Percentiles rank a stretch among this genome's conserved stretches.
Conservation (phyloP, 2,888 invertebrate genomes). For the Lycaena phlaeas region DNA sequence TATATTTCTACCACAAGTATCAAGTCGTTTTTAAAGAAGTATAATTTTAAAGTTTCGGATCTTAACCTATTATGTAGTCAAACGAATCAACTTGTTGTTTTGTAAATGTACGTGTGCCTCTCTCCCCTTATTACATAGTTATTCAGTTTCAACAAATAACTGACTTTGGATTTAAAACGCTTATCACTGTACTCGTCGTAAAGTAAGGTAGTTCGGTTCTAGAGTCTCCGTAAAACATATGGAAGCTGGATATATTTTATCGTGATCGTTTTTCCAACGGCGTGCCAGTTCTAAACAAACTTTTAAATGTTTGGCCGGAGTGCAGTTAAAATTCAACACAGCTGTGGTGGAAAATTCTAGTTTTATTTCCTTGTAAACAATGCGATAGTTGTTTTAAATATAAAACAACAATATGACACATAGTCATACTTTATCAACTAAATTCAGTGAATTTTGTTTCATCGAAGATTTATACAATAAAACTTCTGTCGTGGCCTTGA, state of each 20-base stretch:
- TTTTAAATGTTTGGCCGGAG: slow-evolving; percentile 19
- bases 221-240: slow-evolving; percentile 1
- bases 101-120: no score
- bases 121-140: no score
- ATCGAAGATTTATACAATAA: neutral
- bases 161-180: no score
- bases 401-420: neutral
- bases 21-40: no score
- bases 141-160: no score
- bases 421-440: neutral
- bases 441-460: neutral
- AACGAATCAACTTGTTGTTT: no score
- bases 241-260: slow-evolving; percentile 11
- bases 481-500: no score
- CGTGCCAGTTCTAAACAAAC: slow-evolving; percentile 19
- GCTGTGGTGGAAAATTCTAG: slow-evolving; percentile 16
- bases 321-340: slow-evolving; percentile 19
- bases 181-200: neutral
- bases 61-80: no score
- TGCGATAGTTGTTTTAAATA: slow-evolving; percentile 12
- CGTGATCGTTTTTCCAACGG: slow-evolving; percentile 13
- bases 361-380: slow-evolving; percentile 21
- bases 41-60: no score
- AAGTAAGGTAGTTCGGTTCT: neutral
- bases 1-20: no score